Evolutionary conservation across 2,113 vertebrate species (phyloP).

Genomic region (Ptilorrhoa leucosticta): DNA sequence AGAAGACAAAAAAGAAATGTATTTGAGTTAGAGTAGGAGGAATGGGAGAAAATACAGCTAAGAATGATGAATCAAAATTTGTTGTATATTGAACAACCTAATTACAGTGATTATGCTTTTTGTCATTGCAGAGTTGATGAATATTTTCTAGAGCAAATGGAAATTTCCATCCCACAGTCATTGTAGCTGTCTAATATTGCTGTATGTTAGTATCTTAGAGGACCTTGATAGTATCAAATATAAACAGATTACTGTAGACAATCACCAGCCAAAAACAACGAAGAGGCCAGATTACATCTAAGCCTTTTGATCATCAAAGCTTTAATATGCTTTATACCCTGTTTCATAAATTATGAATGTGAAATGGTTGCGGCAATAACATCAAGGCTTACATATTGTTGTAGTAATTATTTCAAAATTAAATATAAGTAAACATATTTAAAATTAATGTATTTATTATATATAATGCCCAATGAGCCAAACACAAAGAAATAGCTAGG

Average conservation of each 20-base stretch:
- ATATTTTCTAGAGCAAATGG: neutral
- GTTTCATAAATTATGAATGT: constrained; percentile 66
- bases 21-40: neutral
- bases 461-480: constrained; percentile 19
- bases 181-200: neutral
- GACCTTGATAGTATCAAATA: neutral
- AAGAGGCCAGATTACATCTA: constrained; percentile 31
- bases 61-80: neutral
- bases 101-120: constrained; percentile 3
- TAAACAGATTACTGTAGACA: constrained; percentile 26
- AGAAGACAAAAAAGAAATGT: neutral
- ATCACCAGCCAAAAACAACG: constrained; percentile 30
- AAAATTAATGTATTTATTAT: constrained; percentile 54
- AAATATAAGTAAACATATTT: constrained; percentile 57
- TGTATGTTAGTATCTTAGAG: neutral
- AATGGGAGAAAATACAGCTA: neutral
- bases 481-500: constrained; percentile 42
- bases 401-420: constrained; percentile 64
- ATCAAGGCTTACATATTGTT: constrained; percentile 44
- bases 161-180: neutral
- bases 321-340: constrained; percentile 31
- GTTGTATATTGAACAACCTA: neutral
- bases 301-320: constrained; percentile 48
- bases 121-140: neutral
- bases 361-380: constrained; percentile 34